Percentiles rank a stretch among this genome's conserved stretches.
phyloP scores from a whole-genome alignment of 2,888 invertebrate genomes.

The Nebria brevicollis region DNA sequence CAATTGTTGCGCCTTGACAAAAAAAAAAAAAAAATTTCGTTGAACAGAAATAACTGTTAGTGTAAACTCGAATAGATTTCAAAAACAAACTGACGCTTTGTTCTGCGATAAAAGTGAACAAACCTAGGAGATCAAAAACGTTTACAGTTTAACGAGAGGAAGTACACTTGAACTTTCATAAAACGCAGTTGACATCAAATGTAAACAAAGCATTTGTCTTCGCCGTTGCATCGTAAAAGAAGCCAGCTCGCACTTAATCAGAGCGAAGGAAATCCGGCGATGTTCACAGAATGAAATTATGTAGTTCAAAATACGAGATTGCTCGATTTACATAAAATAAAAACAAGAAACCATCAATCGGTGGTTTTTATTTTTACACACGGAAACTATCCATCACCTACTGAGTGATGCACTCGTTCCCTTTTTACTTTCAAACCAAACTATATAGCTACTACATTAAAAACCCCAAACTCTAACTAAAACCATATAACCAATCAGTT shows the following conservation, averaged over 20 bases:
- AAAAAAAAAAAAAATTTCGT: not conserved
- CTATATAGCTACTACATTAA: too few relatives aligned
- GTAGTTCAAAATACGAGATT: not conserved
- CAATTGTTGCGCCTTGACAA: slow-evolving; percentile 2
- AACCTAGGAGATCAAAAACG: not conserved
- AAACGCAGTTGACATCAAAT: not conserved
- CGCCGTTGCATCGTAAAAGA: not conserved
- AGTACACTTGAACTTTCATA: not conserved
- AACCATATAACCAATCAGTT: too few relatives aligned
- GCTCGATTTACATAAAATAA: slow-evolving; percentile 15
- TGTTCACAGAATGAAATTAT: slow-evolving; percentile 10
- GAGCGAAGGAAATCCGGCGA: slow-evolving; percentile 33
- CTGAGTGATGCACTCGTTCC: not conserved
- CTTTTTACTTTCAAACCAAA: not conserved
- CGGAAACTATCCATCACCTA: not conserved
- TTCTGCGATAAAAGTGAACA: not conserved
- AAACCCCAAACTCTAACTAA: too few relatives aligned
- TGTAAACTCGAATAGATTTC: not conserved
- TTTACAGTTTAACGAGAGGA: not conserved
- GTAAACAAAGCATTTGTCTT: slow-evolving; percentile 7
- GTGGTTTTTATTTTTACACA: not conserved
- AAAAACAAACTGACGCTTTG: not conserved
- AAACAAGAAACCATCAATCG: not conserved
- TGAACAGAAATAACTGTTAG: not conserved
- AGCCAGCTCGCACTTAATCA: slow-evolving; percentile 28